phyloP scores from a whole-genome alignment of 2,113 vertebrate genomes.

The Sakesphorus luctuosus region DNA sequence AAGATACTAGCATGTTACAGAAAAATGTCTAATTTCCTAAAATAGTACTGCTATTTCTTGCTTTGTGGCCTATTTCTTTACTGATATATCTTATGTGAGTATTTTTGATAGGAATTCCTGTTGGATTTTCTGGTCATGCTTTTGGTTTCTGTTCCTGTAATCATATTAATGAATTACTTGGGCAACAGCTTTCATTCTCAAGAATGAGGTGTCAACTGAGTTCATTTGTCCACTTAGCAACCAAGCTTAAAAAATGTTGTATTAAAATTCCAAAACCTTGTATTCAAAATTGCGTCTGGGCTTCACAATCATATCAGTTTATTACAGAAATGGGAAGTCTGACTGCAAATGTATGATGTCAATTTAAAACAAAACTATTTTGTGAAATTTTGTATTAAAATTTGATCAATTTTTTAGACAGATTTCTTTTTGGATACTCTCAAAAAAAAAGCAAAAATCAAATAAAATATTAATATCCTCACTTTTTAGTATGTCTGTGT shows the following conservation, averaged over 20 bases:
- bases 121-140: neutral
- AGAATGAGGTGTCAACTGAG: neutral
- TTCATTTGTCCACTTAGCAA: neutral
- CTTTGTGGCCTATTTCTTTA: neutral
- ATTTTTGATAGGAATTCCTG: neutral
- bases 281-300: neutral
- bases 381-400: neutral
- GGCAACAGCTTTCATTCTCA: neutral
- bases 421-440: neutral
- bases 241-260: neutral
- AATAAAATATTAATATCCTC: neutral
- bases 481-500: neutral
- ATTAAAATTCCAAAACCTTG: neutral
- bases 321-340: neutral
- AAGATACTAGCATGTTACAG: neutral
- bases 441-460: neutral
- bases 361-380: neutral
- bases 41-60: neutral
- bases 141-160: constrained; percentile 9
- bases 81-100: neutral
- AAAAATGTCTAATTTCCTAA: neutral
- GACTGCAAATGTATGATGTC: neutral
- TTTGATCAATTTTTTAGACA: neutral
- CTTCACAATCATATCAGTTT: neutral
- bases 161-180: constrained; percentile 5